phyloP scores from a whole-genome alignment of 1,140 invertebrate species.

The Drosophila kurseongensis region DNA sequence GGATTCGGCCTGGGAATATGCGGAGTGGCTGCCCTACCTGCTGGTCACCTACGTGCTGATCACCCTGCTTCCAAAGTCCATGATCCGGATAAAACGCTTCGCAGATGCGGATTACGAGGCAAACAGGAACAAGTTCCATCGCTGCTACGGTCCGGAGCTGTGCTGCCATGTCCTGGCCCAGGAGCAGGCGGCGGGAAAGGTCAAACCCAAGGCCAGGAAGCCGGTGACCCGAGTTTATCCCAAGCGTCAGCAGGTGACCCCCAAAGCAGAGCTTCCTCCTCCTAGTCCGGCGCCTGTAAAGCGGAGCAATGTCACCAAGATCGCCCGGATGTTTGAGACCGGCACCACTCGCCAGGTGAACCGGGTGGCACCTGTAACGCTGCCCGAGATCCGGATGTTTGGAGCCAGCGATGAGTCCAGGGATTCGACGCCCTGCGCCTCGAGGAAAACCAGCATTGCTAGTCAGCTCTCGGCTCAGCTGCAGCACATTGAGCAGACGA shows the following conservation, averaged over 20 bases:
- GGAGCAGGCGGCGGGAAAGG: constrained; percentile 36
- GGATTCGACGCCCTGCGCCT: constrained; percentile 66
- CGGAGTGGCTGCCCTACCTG: constrained; percentile 60
- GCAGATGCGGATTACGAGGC: constrained; percentile 75
- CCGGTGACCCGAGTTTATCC: constrained; percentile 77
- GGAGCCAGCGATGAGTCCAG: constrained; percentile 58
- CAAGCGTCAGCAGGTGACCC: constrained; percentile 52
- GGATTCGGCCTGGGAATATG: constrained; percentile 58
- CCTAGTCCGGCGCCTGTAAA: constrained; percentile 39
- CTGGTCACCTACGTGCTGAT: constrained; percentile 67
- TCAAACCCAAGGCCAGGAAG: constrained; percentile 70
- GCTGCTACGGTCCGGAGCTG: constrained; percentile 75
- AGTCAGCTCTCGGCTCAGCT: constrained; percentile 64
- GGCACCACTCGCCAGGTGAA: constrained; percentile 61
- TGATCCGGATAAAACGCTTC: constrained; percentile 67
- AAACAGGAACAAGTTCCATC: constrained; percentile 71
- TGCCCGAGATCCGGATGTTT: constrained; percentile 71
- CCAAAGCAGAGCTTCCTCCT: constrained; percentile 8
- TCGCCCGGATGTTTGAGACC: constrained; percentile 78
- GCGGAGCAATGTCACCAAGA: constrained; percentile 77
- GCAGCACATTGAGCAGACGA: constrained; percentile 75
- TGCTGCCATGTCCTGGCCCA: constrained; percentile 68
- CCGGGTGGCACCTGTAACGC: constrained; percentile 53
- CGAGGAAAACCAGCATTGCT: constrained; percentile 60
- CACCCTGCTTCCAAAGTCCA: constrained; percentile 74